phyloP scores from a whole-genome alignment of 1,140 invertebrate species.

The Drosophila orena region DNA sequence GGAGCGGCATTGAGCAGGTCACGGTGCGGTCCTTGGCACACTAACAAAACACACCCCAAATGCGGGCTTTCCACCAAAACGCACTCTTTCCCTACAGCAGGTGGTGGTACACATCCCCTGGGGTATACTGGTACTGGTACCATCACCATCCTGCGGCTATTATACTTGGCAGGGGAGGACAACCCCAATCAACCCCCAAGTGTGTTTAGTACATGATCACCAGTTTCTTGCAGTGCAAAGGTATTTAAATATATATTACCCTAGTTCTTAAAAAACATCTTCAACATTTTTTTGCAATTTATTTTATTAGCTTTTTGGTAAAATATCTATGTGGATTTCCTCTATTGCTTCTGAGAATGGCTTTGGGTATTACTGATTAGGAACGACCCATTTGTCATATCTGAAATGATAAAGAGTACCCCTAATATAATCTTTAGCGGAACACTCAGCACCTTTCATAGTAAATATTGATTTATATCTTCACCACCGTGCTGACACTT shows the following conservation, averaged over 20 bases:
- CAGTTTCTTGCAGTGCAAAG: not conserved
- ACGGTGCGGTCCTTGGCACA: conserved; percentile 58
- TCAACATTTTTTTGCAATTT: too few species aligned
- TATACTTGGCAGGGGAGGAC: not conserved
- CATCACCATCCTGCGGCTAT: not conserved
- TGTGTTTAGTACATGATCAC: not conserved
- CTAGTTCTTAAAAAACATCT: too few species aligned
- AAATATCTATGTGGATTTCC: too few species aligned
- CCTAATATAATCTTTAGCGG: too few species aligned
- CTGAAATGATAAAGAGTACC: not conserved
- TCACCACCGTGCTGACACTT: conserved; percentile 6
- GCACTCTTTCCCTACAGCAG: conserved; percentile 7
- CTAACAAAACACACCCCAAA: conserved; percentile 15
- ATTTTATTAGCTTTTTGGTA: too few species aligned
- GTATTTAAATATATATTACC: too few species aligned
- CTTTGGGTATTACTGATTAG: too few species aligned
- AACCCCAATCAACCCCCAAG: conserved; percentile 2
- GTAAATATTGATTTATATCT: conserved; percentile 4
- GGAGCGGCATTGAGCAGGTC: conserved; percentile 48
- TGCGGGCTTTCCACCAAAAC: conserved; percentile 33
- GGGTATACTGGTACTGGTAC: conserved; percentile 18
- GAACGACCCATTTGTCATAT: too few species aligned
- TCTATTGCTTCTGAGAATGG: too few species aligned
- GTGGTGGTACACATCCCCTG: not conserved
- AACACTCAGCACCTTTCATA: not conserved